Evolutionary conservation across 1,140 invertebrate species (phyloP).

Genomic region (Andrena cerasifolii): DNA sequence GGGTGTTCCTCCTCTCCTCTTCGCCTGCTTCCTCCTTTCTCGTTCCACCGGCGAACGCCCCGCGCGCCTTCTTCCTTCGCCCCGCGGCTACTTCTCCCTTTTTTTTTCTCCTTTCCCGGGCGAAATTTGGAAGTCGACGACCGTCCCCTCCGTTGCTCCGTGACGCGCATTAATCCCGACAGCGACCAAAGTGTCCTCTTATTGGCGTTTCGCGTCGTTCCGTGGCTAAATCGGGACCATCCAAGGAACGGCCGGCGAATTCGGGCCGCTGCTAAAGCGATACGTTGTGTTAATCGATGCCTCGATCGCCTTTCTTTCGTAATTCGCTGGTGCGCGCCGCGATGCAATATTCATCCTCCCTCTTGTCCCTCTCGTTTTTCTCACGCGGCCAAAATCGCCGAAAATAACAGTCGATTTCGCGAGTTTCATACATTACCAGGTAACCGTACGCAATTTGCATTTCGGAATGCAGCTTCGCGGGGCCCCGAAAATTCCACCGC

Average conservation of each 20-base stretch:
- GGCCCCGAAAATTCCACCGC: neutral
- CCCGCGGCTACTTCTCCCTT: neutral
- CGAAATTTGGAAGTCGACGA: constrained; percentile 64
- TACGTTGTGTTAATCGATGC: neutral
- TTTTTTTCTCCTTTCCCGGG: constrained; percentile 8
- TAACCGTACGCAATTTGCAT: too few relatives aligned
- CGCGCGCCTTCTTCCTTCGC: constrained; percentile 1
- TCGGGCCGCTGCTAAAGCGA: constrained; percentile 18
- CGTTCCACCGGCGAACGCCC: neutral
- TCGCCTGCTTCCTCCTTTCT: constrained; percentile 40
- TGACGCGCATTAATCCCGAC: constrained; percentile 58
- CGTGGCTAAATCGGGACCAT: constrained; percentile 57
- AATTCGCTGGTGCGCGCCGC: neutral
- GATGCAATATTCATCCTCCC: neutral
- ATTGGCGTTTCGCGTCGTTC: constrained; percentile 45
- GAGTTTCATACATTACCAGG: too few relatives aligned
- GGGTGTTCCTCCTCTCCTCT: constrained; percentile 38
- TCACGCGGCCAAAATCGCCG: neutral
- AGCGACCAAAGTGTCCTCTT: constrained; percentile 49
- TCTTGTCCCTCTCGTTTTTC: too few relatives aligned
- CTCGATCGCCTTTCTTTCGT: neutral
- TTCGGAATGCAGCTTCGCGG: too few relatives aligned
- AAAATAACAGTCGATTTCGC: neutral
- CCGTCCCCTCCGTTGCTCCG: constrained; percentile 43
- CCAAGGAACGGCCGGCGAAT: constrained; percentile 16